A percentile compares a stretch with the other conserved stretches of the same genome.
phyloP scores from a whole-genome alignment of 2,888 invertebrate species.

The Byasa hedistus region DNA sequence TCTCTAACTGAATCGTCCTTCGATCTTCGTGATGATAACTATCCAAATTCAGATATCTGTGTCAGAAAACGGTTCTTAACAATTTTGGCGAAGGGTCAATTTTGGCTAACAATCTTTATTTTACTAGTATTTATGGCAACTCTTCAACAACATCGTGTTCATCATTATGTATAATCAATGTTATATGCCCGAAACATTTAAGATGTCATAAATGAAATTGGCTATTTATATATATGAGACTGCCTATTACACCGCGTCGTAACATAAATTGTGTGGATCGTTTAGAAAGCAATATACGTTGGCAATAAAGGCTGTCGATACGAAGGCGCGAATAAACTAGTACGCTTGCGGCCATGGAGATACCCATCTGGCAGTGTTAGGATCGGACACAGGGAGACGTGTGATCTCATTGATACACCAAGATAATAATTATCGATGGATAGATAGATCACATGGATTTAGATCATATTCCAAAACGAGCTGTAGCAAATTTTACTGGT shows the following conservation, averaged over 20 bases:
- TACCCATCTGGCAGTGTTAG: conserved; percentile 12
- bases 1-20: no score
- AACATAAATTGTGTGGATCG: conserved; percentile 24
- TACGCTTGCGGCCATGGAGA: not conserved
- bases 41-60: no score
- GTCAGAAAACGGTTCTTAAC: no score
- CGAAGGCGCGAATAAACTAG: conserved; percentile 5
- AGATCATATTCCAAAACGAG: no score
- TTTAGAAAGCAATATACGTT: conserved; percentile 28
- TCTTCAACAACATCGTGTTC: not conserved
- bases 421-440: no score
- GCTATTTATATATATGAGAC: conserved; percentile 11
- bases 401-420: not conserved
- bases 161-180: not conserved
- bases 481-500: no score
- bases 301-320: conserved; percentile 20
- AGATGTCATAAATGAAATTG: conserved; percentile 13
- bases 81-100: no score
- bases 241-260: conserved; percentile 18
- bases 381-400: not conserved
- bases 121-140: not conserved
- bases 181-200: conserved; percentile 1
- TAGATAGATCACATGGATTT: no score
- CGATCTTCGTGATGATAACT: no score
- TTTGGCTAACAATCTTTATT: no score